These are phyloP conservation scores for Cololabis saira DNA, from an alignment of 2,113 vertebrate genomes.

Conservation along the genomic window DNA sequence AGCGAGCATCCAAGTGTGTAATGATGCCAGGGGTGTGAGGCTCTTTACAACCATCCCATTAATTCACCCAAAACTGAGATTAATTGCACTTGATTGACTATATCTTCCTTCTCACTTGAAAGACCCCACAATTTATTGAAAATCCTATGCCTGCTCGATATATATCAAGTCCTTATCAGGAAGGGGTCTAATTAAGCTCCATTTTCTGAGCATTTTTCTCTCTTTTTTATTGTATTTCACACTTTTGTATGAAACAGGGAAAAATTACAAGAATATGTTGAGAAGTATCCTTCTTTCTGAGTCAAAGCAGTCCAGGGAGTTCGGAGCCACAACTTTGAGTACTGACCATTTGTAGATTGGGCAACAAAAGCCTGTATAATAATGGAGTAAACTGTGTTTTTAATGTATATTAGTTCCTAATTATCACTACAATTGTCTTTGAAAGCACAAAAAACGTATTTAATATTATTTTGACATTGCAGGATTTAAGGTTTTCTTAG, in stretches of 20 bases:
- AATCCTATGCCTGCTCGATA: constrained; percentile 61
- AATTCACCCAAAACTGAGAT: constrained; percentile 70
- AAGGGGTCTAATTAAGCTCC: constrained; percentile 56
- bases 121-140: constrained; percentile 60
- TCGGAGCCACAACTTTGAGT: too few relatives aligned
- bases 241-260: constrained; percentile 1
- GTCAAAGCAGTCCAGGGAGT: background rate
- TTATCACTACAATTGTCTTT: too few relatives aligned
- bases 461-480: too few relatives aligned
- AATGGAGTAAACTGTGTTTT: too few relatives aligned
- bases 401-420: too few relatives aligned
- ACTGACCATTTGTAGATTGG: too few relatives aligned
- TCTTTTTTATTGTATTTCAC: constrained; percentile 5
- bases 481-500: too few relatives aligned
- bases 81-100: constrained; percentile 78
- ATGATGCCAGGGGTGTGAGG: constrained; percentile 59
- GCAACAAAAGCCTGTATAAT: too few relatives aligned
- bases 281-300: background rate
- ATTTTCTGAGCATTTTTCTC: constrained; percentile 44
- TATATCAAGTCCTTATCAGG: constrained; percentile 64
- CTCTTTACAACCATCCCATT: constrained; percentile 66
- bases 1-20: constrained; percentile 66
- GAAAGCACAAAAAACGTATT: too few relatives aligned
- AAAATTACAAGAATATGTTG: background rate
- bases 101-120: constrained; percentile 63